Evolutionary conservation across 2,888 invertebrate genomes (phyloP).

Genomic region (Mythimna pallens): DNA sequence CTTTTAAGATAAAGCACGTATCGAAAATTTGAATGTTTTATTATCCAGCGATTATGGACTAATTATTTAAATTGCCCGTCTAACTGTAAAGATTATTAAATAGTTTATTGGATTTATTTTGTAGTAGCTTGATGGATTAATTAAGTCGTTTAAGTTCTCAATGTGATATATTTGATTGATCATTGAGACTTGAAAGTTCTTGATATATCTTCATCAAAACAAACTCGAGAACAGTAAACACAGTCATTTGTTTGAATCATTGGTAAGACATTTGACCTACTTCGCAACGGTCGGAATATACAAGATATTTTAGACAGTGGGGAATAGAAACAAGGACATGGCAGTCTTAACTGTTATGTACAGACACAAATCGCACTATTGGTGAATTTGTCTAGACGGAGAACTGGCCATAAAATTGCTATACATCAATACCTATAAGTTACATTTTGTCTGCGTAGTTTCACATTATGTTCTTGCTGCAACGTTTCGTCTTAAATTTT

Average conservation of each 20-base stretch:
- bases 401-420: slow-evolving; percentile 29
- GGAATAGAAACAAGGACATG: slow-evolving; percentile 28
- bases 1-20: slow-evolving; percentile 57
- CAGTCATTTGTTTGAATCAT: slow-evolving; percentile 39
- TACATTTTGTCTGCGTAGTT: slow-evolving; percentile 1
- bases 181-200: slow-evolving; percentile 21
- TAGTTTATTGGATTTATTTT: slow-evolving; percentile 45
- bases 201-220: slow-evolving; percentile 30
- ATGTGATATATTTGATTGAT: slow-evolving; percentile 36
- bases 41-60: slow-evolving; percentile 47
- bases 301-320: slow-evolving; percentile 12
- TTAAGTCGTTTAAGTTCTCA: slow-evolving; percentile 42
- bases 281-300: slow-evolving; percentile 21
- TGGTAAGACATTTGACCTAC: slow-evolving; percentile 43
- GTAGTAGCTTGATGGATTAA: slow-evolving; percentile 47
- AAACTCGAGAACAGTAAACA: slow-evolving; percentile 16
- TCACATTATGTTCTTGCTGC: slow-evolving; percentile 6
- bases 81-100: slow-evolving; percentile 54
- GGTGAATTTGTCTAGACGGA: slow-evolving; percentile 37
- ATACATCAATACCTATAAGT: slow-evolving; percentile 4
- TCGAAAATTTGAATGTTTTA: slow-evolving; percentile 57
- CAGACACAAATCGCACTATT: slow-evolving; percentile 34
- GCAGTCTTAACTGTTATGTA: slow-evolving; percentile 4
- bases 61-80: slow-evolving; percentile 60
- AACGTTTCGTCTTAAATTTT: too few relatives aligned